A percentile compares a stretch with the other conserved stretches of the same genome.
phyloP scores from a whole-genome alignment of 2,113 vertebrate genomes.

The Chloropsis cyanopogon region DNA sequence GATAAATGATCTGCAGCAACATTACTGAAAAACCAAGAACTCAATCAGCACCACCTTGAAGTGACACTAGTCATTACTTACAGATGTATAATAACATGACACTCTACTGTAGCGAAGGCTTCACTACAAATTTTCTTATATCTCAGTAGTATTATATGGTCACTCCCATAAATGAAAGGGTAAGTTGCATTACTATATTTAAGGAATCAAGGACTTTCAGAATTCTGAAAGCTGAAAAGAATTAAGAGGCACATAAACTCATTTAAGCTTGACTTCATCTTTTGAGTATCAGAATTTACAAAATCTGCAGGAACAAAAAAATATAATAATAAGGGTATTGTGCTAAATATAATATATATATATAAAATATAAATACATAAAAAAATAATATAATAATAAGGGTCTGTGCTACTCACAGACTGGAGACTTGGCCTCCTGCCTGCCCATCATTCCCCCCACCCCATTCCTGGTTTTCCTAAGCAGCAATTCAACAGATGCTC shows the following conservation, averaged over 20 bases:
- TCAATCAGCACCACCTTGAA: not conserved
- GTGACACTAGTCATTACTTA: not conserved
- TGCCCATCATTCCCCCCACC: not conserved
- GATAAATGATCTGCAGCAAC: not conserved
- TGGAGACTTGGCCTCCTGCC: not conserved
- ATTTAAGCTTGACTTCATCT: not conserved
- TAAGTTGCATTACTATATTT: not conserved
- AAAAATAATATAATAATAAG: not conserved
- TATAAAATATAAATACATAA: too few relatives aligned
- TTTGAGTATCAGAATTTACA: not conserved
- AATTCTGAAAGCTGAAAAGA: not conserved
- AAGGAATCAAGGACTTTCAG: not conserved
- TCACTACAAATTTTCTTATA: not conserved
- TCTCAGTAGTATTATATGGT: not conserved
- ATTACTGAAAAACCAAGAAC: not conserved
- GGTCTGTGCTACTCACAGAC: not conserved
- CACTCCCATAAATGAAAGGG: not conserved
- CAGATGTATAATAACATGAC: not conserved
- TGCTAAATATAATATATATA: not conserved
- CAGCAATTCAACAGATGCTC: not conserved
- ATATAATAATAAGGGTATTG: not conserved
- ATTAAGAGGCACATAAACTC: not conserved
- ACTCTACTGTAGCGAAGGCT: not conserved
- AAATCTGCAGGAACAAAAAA: not conserved
- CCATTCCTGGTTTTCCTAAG: not conserved